phyloP scores from a whole-genome alignment of 2,888 invertebrate genomes.

The Machimus atricapillus region DNA sequence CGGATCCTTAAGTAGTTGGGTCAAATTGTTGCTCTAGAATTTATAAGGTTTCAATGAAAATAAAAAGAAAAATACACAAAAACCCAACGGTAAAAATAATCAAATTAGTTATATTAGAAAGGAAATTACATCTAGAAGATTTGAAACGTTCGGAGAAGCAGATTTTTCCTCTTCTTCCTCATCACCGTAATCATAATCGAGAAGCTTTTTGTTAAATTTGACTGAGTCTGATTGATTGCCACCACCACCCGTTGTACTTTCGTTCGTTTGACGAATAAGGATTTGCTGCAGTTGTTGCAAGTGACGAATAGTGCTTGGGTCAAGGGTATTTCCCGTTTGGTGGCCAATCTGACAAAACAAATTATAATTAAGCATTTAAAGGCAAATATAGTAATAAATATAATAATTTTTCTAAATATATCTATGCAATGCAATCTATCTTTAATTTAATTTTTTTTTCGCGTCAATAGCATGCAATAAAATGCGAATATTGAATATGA shows the following conservation, averaged over 20 bases:
- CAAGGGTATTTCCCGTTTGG: conserved; percentile 55
- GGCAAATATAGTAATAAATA: not conserved
- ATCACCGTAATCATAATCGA: conserved; percentile 92
- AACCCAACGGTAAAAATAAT: not conserved
- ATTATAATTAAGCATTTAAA: conserved; percentile 12
- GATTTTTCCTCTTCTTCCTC: conserved; percentile 79
- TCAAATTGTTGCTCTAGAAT: conserved; percentile 59
- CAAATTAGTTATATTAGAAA: conserved; percentile 31
- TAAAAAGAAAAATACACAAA: not conserved
- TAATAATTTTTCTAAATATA: not conserved
- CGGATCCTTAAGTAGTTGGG: conserved; percentile 74
- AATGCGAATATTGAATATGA: not conserved
- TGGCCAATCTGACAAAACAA: conserved; percentile 54
- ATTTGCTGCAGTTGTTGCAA: conserved; percentile 71
- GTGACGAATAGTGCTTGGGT: conserved; percentile 61
- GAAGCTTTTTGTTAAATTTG: conserved; percentile 82
- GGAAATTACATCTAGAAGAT: conserved; percentile 50
- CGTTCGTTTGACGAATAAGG: conserved; percentile 60
- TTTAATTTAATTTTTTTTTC: not conserved
- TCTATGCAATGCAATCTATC: not conserved
- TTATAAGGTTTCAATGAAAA: conserved; percentile 39
- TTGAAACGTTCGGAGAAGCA: conserved; percentile 52
- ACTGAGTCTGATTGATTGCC: conserved; percentile 60
- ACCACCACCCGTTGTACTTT: conserved; percentile 43
- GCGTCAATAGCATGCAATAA: not conserved